These are phyloP conservation scores for Limosa lapponica DNA, from an alignment of 2,797 vertebrate species.

Conservation along the genomic window DNA sequence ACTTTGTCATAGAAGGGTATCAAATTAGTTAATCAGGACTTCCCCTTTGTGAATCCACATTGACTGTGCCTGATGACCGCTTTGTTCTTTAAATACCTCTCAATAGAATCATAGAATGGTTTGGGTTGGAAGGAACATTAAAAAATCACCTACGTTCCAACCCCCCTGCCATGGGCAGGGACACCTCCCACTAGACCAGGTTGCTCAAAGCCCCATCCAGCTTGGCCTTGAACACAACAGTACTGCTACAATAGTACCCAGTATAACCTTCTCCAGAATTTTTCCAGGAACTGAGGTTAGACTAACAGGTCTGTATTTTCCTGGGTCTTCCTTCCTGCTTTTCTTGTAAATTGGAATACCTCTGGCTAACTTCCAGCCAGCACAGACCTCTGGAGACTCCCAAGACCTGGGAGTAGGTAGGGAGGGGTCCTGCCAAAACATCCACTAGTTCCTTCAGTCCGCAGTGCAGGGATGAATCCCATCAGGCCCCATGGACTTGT, in stretches of 20 bases:
- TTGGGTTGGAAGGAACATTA: too few species aligned
- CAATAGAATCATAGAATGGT: too few species aligned
- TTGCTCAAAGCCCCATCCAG: too few species aligned
- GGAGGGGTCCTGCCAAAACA: neutral
- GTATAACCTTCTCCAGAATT: neutral
- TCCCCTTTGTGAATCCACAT: neutral
- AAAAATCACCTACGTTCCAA: too few species aligned
- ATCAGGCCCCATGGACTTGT: neutral
- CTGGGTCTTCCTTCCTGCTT: neutral
- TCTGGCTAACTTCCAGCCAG: neutral
- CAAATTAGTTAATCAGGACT: neutral
- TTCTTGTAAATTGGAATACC: neutral
- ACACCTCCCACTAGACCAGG: too few species aligned
- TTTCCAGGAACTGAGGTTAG: neutral
- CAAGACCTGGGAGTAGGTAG: rapidly evolving
- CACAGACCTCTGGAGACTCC: neutral
- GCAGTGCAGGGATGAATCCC: neutral
- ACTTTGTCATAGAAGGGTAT: neutral
- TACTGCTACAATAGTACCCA: neutral
- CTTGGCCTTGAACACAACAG: too few species aligned
- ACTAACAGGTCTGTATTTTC: neutral
- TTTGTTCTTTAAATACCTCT: neutral
- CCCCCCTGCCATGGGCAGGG: too few species aligned
- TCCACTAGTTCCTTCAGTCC: neutral
- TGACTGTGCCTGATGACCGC: neutral